phyloP scores from a whole-genome alignment of 2,888 invertebrate species.

The Plebejus anna region DNA sequence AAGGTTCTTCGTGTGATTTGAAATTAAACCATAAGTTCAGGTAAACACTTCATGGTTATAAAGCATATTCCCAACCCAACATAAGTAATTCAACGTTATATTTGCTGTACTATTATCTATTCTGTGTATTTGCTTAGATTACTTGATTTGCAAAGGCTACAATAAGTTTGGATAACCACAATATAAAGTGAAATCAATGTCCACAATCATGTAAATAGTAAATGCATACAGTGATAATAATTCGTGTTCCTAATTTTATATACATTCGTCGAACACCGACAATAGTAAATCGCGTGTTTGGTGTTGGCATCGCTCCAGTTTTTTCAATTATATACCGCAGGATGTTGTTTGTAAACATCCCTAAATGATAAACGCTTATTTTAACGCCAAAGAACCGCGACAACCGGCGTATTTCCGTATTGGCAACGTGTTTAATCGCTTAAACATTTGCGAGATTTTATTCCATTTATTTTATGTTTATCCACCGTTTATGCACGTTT shows the following conservation, averaged over 20 bases:
- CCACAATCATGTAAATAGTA: not conserved
- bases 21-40: too few species aligned
- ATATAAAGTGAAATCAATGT: not conserved
- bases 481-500: not conserved
- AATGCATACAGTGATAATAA: not conserved
- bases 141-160: too few species aligned
- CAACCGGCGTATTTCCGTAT: slow-evolving; percentile 70
- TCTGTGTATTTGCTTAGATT: too few species aligned
- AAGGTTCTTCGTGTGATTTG: too few species aligned
- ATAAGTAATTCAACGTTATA: too few species aligned
- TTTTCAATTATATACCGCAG: slow-evolving; percentile 75
- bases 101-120: too few species aligned
- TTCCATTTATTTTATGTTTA: slow-evolving; percentile 44
- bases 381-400: slow-evolving; percentile 70
- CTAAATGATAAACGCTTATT: slow-evolving; percentile 77
- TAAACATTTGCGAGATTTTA: slow-evolving; percentile 57
- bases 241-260: slow-evolving; percentile 39
- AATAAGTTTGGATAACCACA: not conserved
- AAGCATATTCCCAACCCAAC: too few species aligned
- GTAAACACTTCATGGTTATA: too few species aligned
- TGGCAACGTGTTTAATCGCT: slow-evolving; percentile 63
- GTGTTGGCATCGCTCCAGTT: slow-evolving; percentile 71
- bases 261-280: slow-evolving; percentile 43
- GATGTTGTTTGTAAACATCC: slow-evolving; percentile 71
- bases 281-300: slow-evolving; percentile 50